Percentiles rank a stretch among this genome's conserved stretches.
Conservation (phyloP, 1,140 invertebrate species). For the Euglossa dilemma region DNA sequence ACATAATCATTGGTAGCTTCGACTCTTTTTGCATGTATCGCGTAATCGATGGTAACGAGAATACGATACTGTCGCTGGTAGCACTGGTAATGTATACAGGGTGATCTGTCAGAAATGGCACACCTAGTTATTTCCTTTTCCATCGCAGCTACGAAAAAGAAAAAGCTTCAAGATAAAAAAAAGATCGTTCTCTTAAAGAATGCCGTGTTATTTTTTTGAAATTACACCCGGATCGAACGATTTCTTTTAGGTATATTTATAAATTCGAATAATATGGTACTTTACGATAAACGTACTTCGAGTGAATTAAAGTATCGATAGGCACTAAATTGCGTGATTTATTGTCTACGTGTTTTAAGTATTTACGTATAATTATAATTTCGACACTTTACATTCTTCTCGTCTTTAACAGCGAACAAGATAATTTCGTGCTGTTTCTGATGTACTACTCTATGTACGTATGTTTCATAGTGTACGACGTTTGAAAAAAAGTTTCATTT, state of each 20-base stretch:
- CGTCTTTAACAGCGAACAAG: not conserved
- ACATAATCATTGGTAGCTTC: constrained; percentile 8
- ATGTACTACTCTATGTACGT: not conserved
- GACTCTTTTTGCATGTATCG: not conserved
- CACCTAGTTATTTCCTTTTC: not conserved
- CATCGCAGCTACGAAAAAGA: not conserved
- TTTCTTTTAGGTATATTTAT: not conserved
- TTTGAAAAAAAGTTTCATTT: not conserved
- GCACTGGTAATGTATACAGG: not conserved
- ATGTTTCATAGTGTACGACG: not conserved
- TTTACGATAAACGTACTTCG: too few relatives aligned
- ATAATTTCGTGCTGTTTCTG: not conserved
- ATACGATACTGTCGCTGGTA: constrained; percentile 25
- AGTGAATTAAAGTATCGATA: too few relatives aligned
- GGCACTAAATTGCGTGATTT: too few relatives aligned
- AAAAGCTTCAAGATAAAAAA: not conserved
- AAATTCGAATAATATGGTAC: not conserved
- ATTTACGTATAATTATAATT: not conserved
- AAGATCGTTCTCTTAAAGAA: not conserved
- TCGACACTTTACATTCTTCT: not conserved
- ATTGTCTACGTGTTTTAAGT: too few relatives aligned
- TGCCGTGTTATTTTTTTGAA: not conserved
- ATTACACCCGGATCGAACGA: not conserved
- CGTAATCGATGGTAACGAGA: not conserved
- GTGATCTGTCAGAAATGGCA: not conserved